A percentile compares a stretch with the other conserved stretches of the same genome.
These are phyloP conservation scores for Erythrocercus mccallii DNA, from an alignment of 2,113 vertebrate species.

Conservation along the genomic window DNA sequence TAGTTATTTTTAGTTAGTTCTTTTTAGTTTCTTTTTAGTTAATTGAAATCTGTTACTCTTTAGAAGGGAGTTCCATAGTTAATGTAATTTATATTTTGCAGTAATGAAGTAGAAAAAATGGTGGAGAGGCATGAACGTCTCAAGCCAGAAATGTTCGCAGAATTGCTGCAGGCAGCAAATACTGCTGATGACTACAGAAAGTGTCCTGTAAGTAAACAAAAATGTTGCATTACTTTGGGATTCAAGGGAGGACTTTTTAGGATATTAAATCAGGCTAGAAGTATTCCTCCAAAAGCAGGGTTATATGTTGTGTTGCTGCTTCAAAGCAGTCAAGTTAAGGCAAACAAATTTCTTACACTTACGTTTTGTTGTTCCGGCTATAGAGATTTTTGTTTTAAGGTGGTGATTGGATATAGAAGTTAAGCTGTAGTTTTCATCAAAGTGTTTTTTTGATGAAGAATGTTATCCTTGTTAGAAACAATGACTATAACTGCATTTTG, in stretches of 20 bases:
- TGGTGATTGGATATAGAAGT: not conserved
- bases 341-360: not conserved
- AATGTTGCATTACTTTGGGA: not conserved
- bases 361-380: not conserved
- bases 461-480: not conserved
- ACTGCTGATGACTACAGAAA: conserved; percentile 91
- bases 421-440: not conserved
- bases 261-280: not conserved
- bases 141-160: conserved; percentile 90
- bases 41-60: not conserved
- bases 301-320: not conserved
- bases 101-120: conserved; percentile 88
- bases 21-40: not conserved
- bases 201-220: conserved; percentile 85
- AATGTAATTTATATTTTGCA: conserved; percentile 36
- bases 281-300: not conserved
- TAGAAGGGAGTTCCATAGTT: not conserved
- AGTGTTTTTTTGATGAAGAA: not conserved
- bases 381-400: not conserved
- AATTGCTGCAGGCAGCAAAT: conserved; percentile 89
- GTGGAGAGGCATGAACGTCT: conserved; percentile 83
- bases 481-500: not conserved
- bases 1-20: no score
- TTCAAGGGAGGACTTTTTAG: not conserved
- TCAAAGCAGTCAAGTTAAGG: not conserved